phyloP scores from a whole-genome alignment of 2,113 vertebrate species.

The Castor canadensis region DNA sequence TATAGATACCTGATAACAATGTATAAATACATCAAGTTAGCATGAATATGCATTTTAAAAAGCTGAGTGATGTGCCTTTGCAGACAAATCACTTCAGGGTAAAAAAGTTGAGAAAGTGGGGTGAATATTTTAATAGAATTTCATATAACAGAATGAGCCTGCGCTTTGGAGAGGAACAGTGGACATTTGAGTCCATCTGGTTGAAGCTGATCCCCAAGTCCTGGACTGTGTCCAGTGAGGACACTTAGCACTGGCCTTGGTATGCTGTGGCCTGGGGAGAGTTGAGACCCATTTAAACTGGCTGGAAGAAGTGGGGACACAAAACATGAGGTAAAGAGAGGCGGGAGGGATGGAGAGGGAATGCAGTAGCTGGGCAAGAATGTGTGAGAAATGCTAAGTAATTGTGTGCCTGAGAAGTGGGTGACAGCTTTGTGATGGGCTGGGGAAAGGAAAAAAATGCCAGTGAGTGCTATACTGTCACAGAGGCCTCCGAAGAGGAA shows the following conservation, averaged over 20 bases:
- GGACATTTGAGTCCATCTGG: neutral
- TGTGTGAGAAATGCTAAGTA: neutral
- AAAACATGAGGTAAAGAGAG: neutral
- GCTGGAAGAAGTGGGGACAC: neutral
- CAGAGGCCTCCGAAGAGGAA: neutral
- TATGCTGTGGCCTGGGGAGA: neutral
- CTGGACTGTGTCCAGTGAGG: neutral
- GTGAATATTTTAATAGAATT: neutral
- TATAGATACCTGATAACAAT: neutral
- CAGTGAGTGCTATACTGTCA: rapidly evolving
- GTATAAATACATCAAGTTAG: neutral
- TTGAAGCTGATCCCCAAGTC: neutral
- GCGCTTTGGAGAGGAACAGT: neutral
- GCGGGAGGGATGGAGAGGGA: neutral
- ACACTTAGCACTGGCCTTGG: neutral
- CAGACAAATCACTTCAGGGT: neutral
- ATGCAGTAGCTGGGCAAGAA: neutral
- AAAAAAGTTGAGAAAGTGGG: neutral
- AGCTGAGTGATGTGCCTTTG: neutral
- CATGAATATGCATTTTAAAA: neutral
- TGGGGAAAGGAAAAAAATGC: neutral
- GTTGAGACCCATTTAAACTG: neutral
- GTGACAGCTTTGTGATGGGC: neutral
- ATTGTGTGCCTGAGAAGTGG: neutral
- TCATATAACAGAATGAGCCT: neutral